These are phyloP conservation scores for Pygmarrhopalites habei DNA, from an alignment of 1,140 invertebrate species.

Conservation along the genomic window DNA sequence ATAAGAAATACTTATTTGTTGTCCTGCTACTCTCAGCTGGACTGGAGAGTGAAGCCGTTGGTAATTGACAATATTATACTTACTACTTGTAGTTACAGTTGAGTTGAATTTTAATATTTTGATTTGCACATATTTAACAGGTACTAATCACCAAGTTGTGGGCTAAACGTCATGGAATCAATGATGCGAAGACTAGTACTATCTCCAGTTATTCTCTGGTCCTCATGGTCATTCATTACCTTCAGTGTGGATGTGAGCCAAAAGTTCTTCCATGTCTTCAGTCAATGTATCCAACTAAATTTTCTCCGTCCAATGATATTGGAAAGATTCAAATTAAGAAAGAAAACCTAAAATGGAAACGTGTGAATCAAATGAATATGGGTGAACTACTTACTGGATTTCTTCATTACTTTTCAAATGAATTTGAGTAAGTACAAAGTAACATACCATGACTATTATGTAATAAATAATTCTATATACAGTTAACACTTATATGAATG, in stretches of 20 bases:
- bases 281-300: slow-evolving; percentile 62
- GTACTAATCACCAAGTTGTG: slow-evolving; percentile 88
- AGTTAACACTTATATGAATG: no score
- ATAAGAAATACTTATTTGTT: slow-evolving; percentile 92
- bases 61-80: no score
- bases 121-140: no score
- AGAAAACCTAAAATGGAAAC: slow-evolving; percentile 48
- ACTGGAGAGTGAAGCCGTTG: slow-evolving; percentile 87
- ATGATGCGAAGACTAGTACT: slow-evolving; percentile 89
- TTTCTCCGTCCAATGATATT: slow-evolving; percentile 53
- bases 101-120: no score
- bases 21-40: slow-evolving; percentile 80
- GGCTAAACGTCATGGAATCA: slow-evolving; percentile 88
- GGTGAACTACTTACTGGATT: slow-evolving; percentile 83
- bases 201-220: slow-evolving; percentile 94
- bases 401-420: slow-evolving; percentile 72
- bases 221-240: slow-evolving; percentile 92
- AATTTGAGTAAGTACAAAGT: slow-evolving; percentile 64
- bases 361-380: slow-evolving; percentile 62
- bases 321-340: slow-evolving; percentile 56
- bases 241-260: slow-evolving; percentile 66
- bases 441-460: not conserved
- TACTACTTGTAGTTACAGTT: no score
- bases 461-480: no score
- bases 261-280: slow-evolving; percentile 83